Percentiles rank a stretch among this genome's conserved stretches.
These are phyloP conservation scores for Cyphomyrus plagiostoma DNA, from an alignment of 2,113 vertebrate genomes.

Conservation along the genomic window DNA sequence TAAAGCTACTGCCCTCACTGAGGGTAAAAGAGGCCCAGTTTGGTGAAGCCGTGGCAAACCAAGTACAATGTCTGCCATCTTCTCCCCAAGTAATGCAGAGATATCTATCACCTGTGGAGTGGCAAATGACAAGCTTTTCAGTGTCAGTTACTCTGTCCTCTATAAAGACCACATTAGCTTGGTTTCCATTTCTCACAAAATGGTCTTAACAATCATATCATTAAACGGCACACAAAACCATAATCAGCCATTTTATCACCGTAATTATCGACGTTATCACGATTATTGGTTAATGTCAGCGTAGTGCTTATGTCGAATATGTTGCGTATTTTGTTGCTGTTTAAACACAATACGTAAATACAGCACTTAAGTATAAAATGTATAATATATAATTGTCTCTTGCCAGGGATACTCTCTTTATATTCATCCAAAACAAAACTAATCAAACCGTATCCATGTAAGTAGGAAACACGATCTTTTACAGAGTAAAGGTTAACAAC, in stretches of 20 bases:
- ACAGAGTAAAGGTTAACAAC: not conserved
- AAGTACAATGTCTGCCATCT: constrained; percentile 74
- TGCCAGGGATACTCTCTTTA: not conserved
- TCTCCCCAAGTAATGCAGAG: constrained; percentile 64
- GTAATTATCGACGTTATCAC: not conserved
- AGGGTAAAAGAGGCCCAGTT: not conserved
- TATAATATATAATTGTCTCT: not conserved
- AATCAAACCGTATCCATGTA: not conserved
- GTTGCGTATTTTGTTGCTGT: not conserved
- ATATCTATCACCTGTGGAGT: constrained; percentile 69
- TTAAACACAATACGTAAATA: not conserved
- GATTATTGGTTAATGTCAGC: not conserved
- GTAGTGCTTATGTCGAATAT: not conserved
- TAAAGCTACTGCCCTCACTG: not conserved
- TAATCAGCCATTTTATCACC: not conserved
- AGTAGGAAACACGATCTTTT: not conserved
- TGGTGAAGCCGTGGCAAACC: constrained; percentile 48
- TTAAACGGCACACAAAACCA: not conserved
- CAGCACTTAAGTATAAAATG: not conserved
- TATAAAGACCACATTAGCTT: not conserved
- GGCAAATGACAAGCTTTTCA: not conserved
- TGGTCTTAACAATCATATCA: not conserved
- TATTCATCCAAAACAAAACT: not conserved
- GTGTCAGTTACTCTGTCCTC: not conserved
- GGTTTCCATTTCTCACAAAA: not conserved